phyloP scores from a whole-genome alignment of 1,140 invertebrate species.

The Rhizoglyphus robini region DNA sequence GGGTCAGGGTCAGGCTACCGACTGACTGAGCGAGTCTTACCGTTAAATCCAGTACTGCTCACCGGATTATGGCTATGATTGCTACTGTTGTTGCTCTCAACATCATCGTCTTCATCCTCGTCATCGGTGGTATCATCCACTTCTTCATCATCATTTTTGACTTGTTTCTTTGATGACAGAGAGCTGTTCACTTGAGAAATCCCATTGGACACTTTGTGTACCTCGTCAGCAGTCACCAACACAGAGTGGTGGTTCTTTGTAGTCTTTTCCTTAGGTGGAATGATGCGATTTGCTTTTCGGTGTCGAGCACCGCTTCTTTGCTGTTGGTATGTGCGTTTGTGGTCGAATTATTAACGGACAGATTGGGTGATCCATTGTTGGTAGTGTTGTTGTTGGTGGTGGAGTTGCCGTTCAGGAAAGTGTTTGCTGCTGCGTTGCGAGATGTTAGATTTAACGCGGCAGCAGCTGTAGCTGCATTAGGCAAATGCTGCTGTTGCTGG shows the following conservation, averaged over 20 bases:
- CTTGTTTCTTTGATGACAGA: not conserved
- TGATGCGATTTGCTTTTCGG: too few species aligned
- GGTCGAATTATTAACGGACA: not conserved
- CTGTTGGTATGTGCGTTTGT: conserved; percentile 11
- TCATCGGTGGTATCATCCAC: conserved; percentile 21
- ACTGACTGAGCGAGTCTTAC: not conserved
- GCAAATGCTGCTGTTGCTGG: conserved; percentile 23
- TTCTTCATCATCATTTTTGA: not conserved
- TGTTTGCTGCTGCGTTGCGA: conserved; percentile 5
- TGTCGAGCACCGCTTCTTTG: too few species aligned
- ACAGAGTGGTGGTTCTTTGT: too few species aligned
- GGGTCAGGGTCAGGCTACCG: not conserved
- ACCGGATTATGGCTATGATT: conserved; percentile 20
- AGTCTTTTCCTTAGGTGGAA: not conserved
- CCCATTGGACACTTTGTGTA: not conserved
- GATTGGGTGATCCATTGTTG: not conserved
- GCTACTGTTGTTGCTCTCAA: conserved; percentile 16
- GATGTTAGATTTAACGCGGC: conserved; percentile 16
- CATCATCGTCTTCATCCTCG: conserved; percentile 20
- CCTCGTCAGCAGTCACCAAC: not conserved
- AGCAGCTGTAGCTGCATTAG: conserved; percentile 13
- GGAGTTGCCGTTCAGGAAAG: not conserved
- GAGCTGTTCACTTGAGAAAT: not conserved
- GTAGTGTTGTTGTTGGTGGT: conserved; percentile 11
- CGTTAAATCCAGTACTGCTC: conserved; percentile 20